A percentile compares a stretch with the other conserved stretches of the same genome.
These are phyloP conservation scores for Dermatophagoides farinae DNA, from an alignment of 1,140 invertebrate species.

Conservation along the genomic window DNA sequence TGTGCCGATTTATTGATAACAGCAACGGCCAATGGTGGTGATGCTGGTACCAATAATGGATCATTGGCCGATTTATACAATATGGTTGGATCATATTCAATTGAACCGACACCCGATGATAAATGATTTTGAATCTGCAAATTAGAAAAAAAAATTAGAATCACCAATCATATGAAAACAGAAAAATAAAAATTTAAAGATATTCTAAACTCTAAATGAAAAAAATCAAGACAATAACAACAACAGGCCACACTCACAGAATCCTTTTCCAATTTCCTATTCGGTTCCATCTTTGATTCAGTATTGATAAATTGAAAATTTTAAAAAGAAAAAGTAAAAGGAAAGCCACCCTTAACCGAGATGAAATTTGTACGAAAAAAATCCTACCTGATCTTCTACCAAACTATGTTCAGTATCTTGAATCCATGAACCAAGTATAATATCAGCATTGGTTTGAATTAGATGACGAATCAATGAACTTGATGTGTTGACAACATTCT, in stretches of 20 bases:
- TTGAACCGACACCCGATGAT: constrained; percentile 75
- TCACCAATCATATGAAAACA: too few species aligned
- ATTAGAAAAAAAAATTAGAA: too few species aligned
- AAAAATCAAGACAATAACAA: too few species aligned
- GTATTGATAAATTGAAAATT: not conserved
- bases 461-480: constrained; percentile 64
- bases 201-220: too few species aligned
- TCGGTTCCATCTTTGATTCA: constrained; percentile 28
- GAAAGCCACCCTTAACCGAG: too few species aligned
- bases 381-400: constrained; percentile 80
- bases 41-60: constrained; percentile 47
- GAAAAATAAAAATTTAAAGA: too few species aligned
- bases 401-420: constrained; percentile 88
- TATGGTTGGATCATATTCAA: constrained; percentile 85
- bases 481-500: constrained; percentile 82
- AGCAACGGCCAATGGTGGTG: constrained; percentile 57
- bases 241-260: constrained; percentile 26
- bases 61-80: constrained; percentile 47
- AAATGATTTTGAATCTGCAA: constrained; percentile 71
- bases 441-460: constrained; percentile 67
- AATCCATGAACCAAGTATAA: constrained; percentile 63
- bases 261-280: constrained; percentile 28
- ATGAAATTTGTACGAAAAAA: constrained; percentile 21
- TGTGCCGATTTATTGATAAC: constrained; percentile 71
- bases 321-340: too few species aligned